Conservation (phyloP, 2,113 vertebrate genomes). For the Gobius niger region DNA sequence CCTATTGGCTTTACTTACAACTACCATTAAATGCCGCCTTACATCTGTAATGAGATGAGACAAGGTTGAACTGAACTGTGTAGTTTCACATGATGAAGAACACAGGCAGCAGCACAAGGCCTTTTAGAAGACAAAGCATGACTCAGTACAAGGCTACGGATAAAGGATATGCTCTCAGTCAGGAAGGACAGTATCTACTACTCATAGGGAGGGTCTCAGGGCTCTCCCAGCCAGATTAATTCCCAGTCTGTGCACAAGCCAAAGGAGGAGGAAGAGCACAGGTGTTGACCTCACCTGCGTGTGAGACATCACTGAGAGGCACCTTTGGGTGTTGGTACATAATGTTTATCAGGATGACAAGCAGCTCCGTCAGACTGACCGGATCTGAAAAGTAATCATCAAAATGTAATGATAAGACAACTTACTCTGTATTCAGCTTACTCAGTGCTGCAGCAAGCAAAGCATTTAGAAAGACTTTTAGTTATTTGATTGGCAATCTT, state of each 20-base stretch:
- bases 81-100: constrained; percentile 31
- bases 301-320: constrained; percentile 35
- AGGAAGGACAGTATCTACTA: constrained; percentile 21
- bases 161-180: constrained; percentile 35
- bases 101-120: constrained; percentile 29
- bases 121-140: constrained; percentile 9
- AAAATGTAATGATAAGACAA: not conserved
- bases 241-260: constrained; percentile 3
- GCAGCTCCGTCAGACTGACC: constrained; percentile 81
- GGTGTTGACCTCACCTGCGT: constrained; percentile 77
- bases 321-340: constrained; percentile 84
- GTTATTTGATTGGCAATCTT: too few species aligned
- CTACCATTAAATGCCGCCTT: not conserved
- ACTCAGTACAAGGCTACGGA: constrained; percentile 50
- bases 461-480: too few species aligned
- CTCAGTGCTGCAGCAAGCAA: too few species aligned
- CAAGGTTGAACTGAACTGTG: not conserved
- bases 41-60: not conserved
- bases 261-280: not conserved
- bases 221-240: constrained; percentile 6
- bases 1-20: not conserved
- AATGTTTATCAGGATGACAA: constrained; percentile 84
- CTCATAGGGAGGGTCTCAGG: constrained; percentile 9
- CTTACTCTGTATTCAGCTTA: not conserved
- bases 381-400: constrained; percentile 64